phyloP scores from a whole-genome alignment of 2,888 invertebrate species.

The Alentia gelatinosa region DNA sequence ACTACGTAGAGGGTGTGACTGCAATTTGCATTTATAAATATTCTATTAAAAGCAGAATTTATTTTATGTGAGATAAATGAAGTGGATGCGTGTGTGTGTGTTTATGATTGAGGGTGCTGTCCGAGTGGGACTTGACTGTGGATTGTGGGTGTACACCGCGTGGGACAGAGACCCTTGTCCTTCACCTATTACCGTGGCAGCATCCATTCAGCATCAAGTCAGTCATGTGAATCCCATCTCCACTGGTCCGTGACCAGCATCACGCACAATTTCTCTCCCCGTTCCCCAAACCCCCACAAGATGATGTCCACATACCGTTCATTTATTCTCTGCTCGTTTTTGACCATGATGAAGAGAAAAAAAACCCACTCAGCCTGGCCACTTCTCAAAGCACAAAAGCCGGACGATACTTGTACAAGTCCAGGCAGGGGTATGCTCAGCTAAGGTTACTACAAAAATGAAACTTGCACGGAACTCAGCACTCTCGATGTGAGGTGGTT shows the following conservation, averaged over 20 bases:
- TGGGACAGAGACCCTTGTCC: background rate
- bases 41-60: background rate
- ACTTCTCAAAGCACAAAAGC: background rate
- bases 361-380: background rate
- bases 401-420: background rate
- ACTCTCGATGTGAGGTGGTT: background rate
- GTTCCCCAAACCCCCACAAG: background rate
- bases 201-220: background rate
- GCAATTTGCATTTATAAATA: background rate
- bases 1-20: background rate
- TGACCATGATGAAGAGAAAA: background rate
- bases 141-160: background rate
- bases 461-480: background rate
- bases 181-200: background rate
- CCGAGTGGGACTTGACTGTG: background rate
- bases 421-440: background rate
- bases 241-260: slow-evolving; percentile 10
- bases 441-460: background rate
- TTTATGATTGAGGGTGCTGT: background rate
- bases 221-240: background rate
- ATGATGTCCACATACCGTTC: background rate
- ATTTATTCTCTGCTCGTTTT: background rate
- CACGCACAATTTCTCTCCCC: background rate
- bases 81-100: background rate
- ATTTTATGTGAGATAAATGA: background rate